Conservation (phyloP, 2,113 vertebrate genomes). For the Pseudorhombus dupliciocellatus region DNA sequence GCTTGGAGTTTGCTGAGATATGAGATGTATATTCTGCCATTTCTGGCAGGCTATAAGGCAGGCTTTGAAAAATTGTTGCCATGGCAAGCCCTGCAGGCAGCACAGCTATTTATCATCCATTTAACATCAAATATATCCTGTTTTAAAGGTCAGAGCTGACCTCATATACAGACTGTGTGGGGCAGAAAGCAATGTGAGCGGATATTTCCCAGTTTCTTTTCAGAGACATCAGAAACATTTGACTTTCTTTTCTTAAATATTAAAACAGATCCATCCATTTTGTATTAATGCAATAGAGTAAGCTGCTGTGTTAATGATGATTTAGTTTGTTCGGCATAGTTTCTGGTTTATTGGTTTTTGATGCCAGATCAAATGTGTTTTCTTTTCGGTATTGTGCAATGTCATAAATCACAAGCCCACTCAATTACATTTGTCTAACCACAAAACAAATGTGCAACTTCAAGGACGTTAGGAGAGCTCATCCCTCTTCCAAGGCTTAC, state of each 20-base stretch:
- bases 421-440: background rate
- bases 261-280: background rate
- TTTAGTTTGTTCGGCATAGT: background rate
- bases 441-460: background rate
- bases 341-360: background rate
- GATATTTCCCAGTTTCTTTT: slow-evolving; percentile 3
- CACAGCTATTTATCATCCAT: slow-evolving; percentile 17
- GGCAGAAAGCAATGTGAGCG: background rate
- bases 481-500: too few relatives aligned
- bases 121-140: background rate
- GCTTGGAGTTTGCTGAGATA: slow-evolving; percentile 1
- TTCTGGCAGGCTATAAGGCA: background rate
- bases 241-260: slow-evolving; percentile 8
- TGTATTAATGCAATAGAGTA: background rate
- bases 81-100: background rate
- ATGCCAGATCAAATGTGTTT: background rate
- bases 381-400: background rate
- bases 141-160: slow-evolving; percentile 10
- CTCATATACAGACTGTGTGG: background rate
- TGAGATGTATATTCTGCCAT: slow-evolving; percentile 8
- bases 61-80: slow-evolving; percentile 8
- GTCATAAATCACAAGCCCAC: background rate
- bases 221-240: background rate
- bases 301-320: background rate
- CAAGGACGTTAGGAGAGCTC: too few relatives aligned